Base-by-base conservation (phyloP, 2,888 invertebrate species). In the Eumerus sabulonum region DNA sequence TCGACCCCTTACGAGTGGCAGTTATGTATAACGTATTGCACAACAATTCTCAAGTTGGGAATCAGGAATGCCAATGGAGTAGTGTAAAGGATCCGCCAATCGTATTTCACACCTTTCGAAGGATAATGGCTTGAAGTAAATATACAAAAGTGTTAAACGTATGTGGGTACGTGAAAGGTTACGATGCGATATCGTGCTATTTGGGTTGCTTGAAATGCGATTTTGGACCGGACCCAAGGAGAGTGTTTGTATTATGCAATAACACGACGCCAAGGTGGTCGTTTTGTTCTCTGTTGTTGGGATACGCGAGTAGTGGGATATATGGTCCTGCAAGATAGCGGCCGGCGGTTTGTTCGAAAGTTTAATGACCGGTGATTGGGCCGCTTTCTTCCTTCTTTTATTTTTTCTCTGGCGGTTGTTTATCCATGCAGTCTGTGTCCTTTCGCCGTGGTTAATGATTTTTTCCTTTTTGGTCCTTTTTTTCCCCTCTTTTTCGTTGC, bases 101-200 rank as follows among this genome's bases (percentile, higher is more conserved):
- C 66, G 67, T 67, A 77, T 67, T 67, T 77, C 57, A 67, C 77
- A 77, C 77, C 67, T 68, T 77, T 35, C 73, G 67, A 77, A 63
- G 73, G 63, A 73, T 68, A 77, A 77, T 63, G 67, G 57, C 57
- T 40, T 42, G 14, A 53, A 68, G 57, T 73, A n/a, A 40, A 73
- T 62, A 73, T 63, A 73, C 67, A 44, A n/a, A 40, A 40, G 67
- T 59, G 42, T 17, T 62, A 60, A 57, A 40, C 42, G 56, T 66
- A n/a, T n/a, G n/a, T n/a, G n/a, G n/a, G n/a, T n/a, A n/a, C n/a
- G n/a, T n/a, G n/a, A n/a, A n/a, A n/a, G n/a, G n/a, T n/a, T n/a
- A n/a, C n/a, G n/a, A n/a, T n/a, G n/a, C n/a, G n/a, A n/a, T n/a
- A n/a, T n/a, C n/a, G n/a, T n/a, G n/a, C n/a, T n/a, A n/a, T n/a